Evolutionary conservation across 2,797 vertebrate genomes (phyloP).

Genomic region (Alfaro cultratus): DNA sequence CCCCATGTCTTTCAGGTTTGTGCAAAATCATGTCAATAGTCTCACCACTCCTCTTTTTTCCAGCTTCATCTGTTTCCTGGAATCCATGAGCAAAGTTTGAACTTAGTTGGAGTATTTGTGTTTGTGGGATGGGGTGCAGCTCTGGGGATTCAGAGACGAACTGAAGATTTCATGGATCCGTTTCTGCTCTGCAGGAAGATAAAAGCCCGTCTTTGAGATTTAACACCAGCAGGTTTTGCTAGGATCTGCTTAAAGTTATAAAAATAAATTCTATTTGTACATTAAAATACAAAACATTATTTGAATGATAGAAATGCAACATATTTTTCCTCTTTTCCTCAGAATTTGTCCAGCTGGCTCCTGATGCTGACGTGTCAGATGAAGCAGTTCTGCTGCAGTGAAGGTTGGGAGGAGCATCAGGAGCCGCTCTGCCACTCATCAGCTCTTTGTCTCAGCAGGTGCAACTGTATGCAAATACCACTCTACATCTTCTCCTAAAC

Average conservation of each 20-base stretch:
- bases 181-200: conserved; percentile 34
- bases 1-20: conserved; percentile 85
- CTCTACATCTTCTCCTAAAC: conserved; percentile 67
- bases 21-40: conserved; percentile 90
- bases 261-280: conserved; percentile 43
- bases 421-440: not conserved
- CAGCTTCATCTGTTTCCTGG: conserved; percentile 51
- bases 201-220: conserved; percentile 12
- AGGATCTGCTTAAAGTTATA: conserved; percentile 13
- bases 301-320: conserved; percentile 42
- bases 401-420: not conserved
- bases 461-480: conserved; percentile 27
- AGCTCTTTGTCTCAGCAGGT: conserved; percentile 22
- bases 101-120: conserved; percentile 29
- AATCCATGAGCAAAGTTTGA: conserved; percentile 70
- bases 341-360: conserved; percentile 28
- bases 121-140: conserved; percentile 17
- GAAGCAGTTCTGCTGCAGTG: conserved; percentile 20
- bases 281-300: conserved; percentile 46
- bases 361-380: conserved; percentile 16
- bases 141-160: conserved; percentile 23
- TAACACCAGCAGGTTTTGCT: conserved; percentile 26
- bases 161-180: conserved; percentile 18
- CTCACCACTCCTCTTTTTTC: conserved; percentile 44
- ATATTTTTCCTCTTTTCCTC: conserved; percentile 24